Percentiles rank a stretch among this genome's conserved stretches.
These are phyloP conservation scores for Drosophila insularis DNA, from an alignment of 1,140 invertebrate species.

Conservation along the genomic window DNA sequence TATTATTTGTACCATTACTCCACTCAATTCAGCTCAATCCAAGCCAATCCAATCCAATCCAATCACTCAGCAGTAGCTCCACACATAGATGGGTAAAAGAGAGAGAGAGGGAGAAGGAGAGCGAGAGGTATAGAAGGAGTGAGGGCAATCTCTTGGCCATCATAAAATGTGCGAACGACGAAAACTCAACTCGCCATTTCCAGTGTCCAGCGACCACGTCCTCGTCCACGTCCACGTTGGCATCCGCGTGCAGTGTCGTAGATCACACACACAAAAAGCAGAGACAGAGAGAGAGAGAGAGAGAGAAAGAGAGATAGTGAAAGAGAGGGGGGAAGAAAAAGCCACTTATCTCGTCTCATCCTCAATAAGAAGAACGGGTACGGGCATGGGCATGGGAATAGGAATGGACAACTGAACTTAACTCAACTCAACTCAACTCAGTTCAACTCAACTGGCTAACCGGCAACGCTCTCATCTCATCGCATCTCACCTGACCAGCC, in stretches of 20 bases:
- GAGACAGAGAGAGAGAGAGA: slow-evolving; percentile 11
- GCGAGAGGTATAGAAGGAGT: not conserved
- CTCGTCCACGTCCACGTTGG: slow-evolving; percentile 24
- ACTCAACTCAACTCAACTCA: not conserved
- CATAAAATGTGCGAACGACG: slow-evolving; percentile 70
- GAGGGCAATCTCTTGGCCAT: slow-evolving; percentile 58
- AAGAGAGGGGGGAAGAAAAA: slow-evolving; percentile 30
- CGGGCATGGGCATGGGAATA: slow-evolving; percentile 8
- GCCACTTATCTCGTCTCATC: slow-evolving; percentile 67
- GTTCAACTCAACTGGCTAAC: slow-evolving; percentile 13
- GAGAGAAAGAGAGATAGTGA: slow-evolving; percentile 5
- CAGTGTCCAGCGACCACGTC: slow-evolving; percentile 10
- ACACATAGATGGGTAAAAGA: slow-evolving; percentile 17
- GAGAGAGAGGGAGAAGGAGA: not conserved
- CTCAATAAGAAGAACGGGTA: slow-evolving; percentile 50
- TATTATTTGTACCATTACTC: slow-evolving; percentile 8
- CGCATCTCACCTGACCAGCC: slow-evolving; percentile 26
- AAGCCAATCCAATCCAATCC: slow-evolving; percentile 62
- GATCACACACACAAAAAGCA: slow-evolving; percentile 40
- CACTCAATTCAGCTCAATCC: slow-evolving; percentile 21
- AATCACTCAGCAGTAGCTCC: slow-evolving; percentile 58
- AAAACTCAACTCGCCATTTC: slow-evolving; percentile 55
- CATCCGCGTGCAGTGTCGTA: slow-evolving; percentile 56
- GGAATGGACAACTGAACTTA: slow-evolving; percentile 1
- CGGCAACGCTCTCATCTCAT: slow-evolving; percentile 46